Base-by-base conservation (phyloP, 92 coral and sea anemone genomes). In the Metridium senile region DNA sequence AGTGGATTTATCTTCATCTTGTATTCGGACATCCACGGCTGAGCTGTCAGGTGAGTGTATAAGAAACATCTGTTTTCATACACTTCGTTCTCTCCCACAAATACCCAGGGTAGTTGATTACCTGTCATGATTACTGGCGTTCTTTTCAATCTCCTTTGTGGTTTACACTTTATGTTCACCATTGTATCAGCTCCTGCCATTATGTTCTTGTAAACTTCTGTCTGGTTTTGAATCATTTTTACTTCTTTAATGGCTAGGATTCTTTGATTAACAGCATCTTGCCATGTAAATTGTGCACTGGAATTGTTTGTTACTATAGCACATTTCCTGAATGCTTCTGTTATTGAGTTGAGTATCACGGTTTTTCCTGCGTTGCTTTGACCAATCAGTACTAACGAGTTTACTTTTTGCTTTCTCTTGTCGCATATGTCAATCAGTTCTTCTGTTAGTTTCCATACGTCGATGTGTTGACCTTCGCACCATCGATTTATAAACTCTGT, bases 391-490 rank as follows among this genome's bases (percentile, higher is more conserved):
- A 51, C 57, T 51, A 58, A 26, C 26, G 65, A 21, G 65, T 58
- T 58, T 3, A 7, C 9, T 26, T 58, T 58, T 18, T 58, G 26
- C 9, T 7, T 7, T 58, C 65, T 58, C 9, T 20, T 7, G n/a
- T 58, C 65, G 9, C 3, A 9, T 3, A 58, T 20, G n/a, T 58
- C 65, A 9, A 21, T 21, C 4, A 58, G 26, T 21, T 58, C 65
- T 26, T 58, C 65, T 58, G 65, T 58, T 3, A 58, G 6, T 18
- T 58, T 58, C 65, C 65, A 58, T 21, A 58, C 30, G n/a, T 58
- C 65, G 6, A 58, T 7, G 8, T 20, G 7, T 58, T 58, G 65
- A 3, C n/a, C 30, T 21, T 58, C 9, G 30, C 65, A 58, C 65
- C 65, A 58, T 20, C 30, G 8, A 18, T 4, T 7, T 3, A 58